Base-by-base conservation (phyloP, 2,113 vertebrate genomes). In the Actenoides hombroni region DNA sequence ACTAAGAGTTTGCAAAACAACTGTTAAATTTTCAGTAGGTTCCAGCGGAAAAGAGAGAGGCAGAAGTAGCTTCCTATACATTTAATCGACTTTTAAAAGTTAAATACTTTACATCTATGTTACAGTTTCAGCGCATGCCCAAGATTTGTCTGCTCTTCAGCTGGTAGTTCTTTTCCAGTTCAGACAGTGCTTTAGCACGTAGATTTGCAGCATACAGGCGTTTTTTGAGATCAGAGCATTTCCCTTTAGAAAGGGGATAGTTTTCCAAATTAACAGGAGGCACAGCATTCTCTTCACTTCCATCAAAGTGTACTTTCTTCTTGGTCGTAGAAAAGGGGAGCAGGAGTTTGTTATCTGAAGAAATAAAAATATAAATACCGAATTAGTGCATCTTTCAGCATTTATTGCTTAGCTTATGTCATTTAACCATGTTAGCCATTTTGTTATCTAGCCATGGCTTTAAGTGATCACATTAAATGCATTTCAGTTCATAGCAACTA, bases 301-400 rank as follows among this genome's bases (percentile, higher is more conserved):
- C 97, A 14, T 98, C 97, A 96, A 98, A 99, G 82, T 98, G 98
- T 94, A 99, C 98, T 86, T 98, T 99, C 97, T 98, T 99, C 98
- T 98, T 99, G 31, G 98, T 97, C 3, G 97, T 77, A 15, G 98
- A 98, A 51, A 95, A 69, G 31, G 97, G 97, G 70, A 98, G 96
- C 31, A 83, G 77, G 42, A 95, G 21, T 16, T 48, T 31, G 1
- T 97, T 97, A 97, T 97, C 98, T 99, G 96, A 93, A 94, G 57
- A 96, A 94, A 95, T 96, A 42, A 54, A 90, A 65, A 93, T 86
- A 76, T 80, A 39, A 73, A 23, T 49, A 74, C 65, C 49, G 53
- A 77, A 92, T 95, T 95, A 95, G 83, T 48, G 5, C 42, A 77
- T 74, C 64, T 79, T 74, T 35, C 77, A 84, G 16, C 51, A 56